Percentiles rank a stretch among this genome's conserved stretches.
phyloP scores from a whole-genome alignment of 1,140 invertebrate genomes.

The Orius laevigatus region DNA sequence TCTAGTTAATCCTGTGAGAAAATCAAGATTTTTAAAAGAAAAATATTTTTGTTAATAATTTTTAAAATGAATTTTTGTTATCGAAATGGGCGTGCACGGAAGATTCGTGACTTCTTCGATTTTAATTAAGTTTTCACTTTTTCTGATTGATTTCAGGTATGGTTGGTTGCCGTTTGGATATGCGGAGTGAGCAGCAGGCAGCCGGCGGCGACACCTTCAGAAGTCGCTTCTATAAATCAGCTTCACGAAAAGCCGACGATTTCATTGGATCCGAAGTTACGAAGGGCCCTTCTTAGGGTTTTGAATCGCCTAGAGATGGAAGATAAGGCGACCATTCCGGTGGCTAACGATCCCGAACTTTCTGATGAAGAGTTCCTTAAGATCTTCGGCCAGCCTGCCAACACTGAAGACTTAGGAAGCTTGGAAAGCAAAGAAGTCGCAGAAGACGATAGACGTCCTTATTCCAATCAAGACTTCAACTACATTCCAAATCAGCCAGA shows the following conservation, averaged over 20 bases:
- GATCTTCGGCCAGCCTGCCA: constrained; percentile 26
- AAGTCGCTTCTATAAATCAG: constrained; percentile 19
- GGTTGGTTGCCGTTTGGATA: too few relatives aligned
- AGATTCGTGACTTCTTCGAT: too few relatives aligned
- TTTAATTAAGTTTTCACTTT: too few relatives aligned
- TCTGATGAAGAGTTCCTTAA: constrained; percentile 8
- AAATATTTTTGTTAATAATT: too few relatives aligned
- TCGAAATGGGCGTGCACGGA: too few relatives aligned
- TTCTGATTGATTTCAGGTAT: too few relatives aligned
- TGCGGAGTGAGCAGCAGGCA: not conserved
- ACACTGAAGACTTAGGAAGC: constrained; percentile 28
- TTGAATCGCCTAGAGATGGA: constrained; percentile 43
- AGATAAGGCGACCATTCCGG: constrained; percentile 13
- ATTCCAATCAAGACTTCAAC: too few relatives aligned
- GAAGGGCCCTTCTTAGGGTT: constrained; percentile 50
- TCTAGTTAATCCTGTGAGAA: too few relatives aligned
- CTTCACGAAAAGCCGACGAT: constrained; percentile 28
- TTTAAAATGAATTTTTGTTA: too few relatives aligned
- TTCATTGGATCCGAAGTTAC: constrained; percentile 45
- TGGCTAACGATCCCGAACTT: not conserved
- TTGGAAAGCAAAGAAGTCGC: not conserved
- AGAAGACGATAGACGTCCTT: too few relatives aligned
- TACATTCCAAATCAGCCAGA: too few relatives aligned
- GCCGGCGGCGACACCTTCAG: not conserved
- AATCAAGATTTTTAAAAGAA: too few relatives aligned